phyloP scores from a whole-genome alignment of 2,113 vertebrate genomes.

The Ptilorrhoa leucosticta region DNA sequence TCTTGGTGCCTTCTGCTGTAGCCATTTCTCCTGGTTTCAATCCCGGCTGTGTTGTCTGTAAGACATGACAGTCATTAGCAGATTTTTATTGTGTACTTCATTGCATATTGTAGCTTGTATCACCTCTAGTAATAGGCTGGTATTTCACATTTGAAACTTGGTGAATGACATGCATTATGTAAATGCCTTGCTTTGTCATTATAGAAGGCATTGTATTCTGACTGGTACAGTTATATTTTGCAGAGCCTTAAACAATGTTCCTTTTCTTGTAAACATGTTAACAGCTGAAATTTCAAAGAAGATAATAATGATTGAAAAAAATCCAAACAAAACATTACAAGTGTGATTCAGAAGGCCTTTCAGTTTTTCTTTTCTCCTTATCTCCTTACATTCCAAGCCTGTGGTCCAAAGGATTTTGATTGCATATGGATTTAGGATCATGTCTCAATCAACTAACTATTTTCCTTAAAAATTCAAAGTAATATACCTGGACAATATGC shows the following conservation, averaged over 20 bases:
- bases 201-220: neutral
- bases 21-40: conserved; percentile 84
- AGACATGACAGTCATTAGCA: conserved; percentile 49
- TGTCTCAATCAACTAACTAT: neutral
- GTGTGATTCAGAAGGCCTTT: neutral
- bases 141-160: neutral
- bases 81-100: neutral
- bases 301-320: neutral
- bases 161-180: neutral
- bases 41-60: conserved; percentile 94
- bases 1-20: conserved; percentile 91
- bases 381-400: neutral
- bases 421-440: neutral
- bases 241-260: neutral
- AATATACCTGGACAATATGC: neutral
- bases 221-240: neutral
- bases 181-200: neutral
- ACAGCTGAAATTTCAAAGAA: neutral
- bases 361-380: neutral
- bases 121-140: neutral
- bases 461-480: neutral
- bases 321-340: neutral
- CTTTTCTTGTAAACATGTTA: neutral
- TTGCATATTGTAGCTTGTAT: neutral
- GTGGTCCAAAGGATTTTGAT: neutral